These are phyloP conservation scores for Circaetus cinerascens DNA, from an alignment of 2,113 vertebrate genomes.

Conservation along the genomic window DNA sequence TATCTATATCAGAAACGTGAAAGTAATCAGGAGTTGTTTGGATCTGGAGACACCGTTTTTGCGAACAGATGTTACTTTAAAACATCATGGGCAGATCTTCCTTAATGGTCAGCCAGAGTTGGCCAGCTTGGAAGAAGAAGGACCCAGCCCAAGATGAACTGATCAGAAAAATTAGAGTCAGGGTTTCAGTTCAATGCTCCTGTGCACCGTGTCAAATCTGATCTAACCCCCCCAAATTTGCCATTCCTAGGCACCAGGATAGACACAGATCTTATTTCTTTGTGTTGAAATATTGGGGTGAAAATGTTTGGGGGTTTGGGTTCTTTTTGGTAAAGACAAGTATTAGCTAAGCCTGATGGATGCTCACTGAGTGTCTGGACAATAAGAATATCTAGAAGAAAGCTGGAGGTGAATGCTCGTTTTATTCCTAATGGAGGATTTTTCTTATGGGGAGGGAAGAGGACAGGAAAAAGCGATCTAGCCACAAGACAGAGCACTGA, in stretches of 20 bases:
- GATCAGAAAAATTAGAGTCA: too few species aligned
- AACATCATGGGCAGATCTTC: not conserved
- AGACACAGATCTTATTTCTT: not conserved
- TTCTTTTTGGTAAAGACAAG: not conserved
- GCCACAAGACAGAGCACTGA: not conserved
- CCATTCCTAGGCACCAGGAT: not conserved
- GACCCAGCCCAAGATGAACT: not conserved
- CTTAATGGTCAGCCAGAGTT: not conserved
- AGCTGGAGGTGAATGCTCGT: not conserved
- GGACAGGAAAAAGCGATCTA: not conserved
- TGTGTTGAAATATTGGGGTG: not conserved
- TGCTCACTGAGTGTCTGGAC: not conserved
- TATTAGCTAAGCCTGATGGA: not conserved
- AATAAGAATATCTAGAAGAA: not conserved
- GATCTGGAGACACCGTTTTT: not conserved
- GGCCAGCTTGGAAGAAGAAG: not conserved
- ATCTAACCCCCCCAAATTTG: not conserved
- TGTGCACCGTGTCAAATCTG: not conserved
- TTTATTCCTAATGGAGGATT: not conserved
- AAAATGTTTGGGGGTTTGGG: not conserved
- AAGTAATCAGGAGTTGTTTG: not conserved
- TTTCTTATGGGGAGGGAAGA: not conserved
- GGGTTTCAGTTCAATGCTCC: not conserved
- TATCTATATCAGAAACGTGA: not conserved
- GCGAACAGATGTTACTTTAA: not conserved